Evolutionary conservation across 2,113 vertebrate species (phyloP).

Genomic region (Craseonycteris thonglongyai): DNA sequence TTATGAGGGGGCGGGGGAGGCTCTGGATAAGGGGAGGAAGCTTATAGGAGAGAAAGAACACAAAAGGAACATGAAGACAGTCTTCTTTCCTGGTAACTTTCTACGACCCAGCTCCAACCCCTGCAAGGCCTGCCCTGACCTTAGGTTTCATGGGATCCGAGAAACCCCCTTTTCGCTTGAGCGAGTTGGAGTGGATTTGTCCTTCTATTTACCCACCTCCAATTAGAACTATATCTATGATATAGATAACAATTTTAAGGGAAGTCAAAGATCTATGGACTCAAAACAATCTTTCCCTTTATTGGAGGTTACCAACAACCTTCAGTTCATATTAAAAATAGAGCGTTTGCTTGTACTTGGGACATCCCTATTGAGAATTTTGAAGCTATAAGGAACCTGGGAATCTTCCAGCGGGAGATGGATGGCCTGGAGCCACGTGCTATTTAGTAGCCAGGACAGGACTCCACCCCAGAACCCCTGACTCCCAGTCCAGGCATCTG

Average conservation of each 20-base stretch:
- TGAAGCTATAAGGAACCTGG: not conserved
- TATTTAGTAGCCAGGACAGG: not conserved
- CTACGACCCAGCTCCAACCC: not conserved
- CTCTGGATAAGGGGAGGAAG: not conserved
- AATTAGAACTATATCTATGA: not conserved
- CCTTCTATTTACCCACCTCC: not conserved
- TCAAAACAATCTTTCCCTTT: not conserved
- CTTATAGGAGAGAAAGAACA: not conserved
- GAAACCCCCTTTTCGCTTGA: not conserved
- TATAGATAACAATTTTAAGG: not conserved
- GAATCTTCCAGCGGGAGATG: not conserved
- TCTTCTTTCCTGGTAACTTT: not conserved
- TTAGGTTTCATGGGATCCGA: not conserved
- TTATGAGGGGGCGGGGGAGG: too few species aligned
- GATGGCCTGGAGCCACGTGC: not conserved
- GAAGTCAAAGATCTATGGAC: not conserved
- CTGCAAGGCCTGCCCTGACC: not conserved
- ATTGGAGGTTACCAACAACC: not conserved
- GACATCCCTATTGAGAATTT: not conserved
- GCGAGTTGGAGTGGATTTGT: not conserved
- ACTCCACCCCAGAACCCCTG: not conserved
- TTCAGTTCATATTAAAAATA: not conserved
- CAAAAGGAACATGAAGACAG: not conserved
- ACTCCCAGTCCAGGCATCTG: not conserved
- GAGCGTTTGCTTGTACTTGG: not conserved